Conservation (phyloP, 2,888 invertebrate species). For the Pseudococcus longispinus region DNA sequence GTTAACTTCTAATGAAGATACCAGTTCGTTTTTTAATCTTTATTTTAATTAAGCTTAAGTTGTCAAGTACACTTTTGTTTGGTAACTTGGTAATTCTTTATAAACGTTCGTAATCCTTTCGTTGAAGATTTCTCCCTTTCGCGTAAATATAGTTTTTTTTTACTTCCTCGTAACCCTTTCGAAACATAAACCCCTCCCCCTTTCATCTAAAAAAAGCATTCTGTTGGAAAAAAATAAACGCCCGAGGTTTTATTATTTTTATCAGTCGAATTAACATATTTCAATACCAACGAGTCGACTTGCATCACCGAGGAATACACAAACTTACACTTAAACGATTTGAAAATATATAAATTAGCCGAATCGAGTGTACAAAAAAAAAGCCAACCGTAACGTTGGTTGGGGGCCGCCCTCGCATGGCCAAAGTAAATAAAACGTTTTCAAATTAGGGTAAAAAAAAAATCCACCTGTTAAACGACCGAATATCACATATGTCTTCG, state of each 20-base stretch:
- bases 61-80: slow-evolving; percentile 56
- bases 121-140: slow-evolving; percentile 50
- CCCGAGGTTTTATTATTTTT: slow-evolving; percentile 53
- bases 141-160: slow-evolving; percentile 45
- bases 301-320: background rate
- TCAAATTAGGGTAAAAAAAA: slow-evolving; percentile 47
- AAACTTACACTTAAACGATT: background rate
- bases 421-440: slow-evolving; percentile 52
- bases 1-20: slow-evolving; percentile 54
- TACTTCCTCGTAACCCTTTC: slow-evolving; percentile 30
- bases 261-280: slow-evolving; percentile 54
- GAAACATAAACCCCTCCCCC: background rate
- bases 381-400: background rate
- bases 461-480: slow-evolving; percentile 53
- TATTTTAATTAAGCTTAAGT: slow-evolving; percentile 56
- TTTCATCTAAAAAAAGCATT: background rate
- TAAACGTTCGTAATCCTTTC: slow-evolving; percentile 56
- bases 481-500: slow-evolving; percentile 48
- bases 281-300: background rate
- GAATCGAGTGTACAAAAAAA: background rate
- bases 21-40: slow-evolving; percentile 56
- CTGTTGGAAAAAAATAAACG: slow-evolving; percentile 28
- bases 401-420: background rate
- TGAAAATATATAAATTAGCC: slow-evolving; percentile 43
- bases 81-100: slow-evolving; percentile 56